These are phyloP conservation scores for Smithornis capensis DNA, from an alignment of 2,113 vertebrate genomes.

Conservation along the genomic window DNA sequence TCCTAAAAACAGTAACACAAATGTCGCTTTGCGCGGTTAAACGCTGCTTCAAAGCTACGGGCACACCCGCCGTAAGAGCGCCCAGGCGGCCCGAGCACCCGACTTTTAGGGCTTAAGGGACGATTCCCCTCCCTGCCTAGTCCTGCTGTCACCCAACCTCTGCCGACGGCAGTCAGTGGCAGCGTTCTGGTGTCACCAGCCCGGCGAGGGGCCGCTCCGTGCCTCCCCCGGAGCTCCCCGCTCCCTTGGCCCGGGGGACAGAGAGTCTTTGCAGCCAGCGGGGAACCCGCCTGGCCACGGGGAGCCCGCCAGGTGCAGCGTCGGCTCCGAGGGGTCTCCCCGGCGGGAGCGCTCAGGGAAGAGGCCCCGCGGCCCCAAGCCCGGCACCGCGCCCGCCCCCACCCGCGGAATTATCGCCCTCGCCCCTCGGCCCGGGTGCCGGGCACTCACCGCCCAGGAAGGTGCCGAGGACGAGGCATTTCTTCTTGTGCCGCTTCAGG, in stretches of 20 bases:
- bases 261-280: background rate
- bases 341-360: background rate
- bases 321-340: background rate
- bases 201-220: too few relatives aligned
- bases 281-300: background rate
- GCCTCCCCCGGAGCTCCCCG: background rate
- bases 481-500: slow-evolving; percentile 91
- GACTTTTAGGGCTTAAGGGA: rapidly evolving
- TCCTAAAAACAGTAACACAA: rapidly evolving
- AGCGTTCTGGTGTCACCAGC: rapidly evolving
- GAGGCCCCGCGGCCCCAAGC: background rate
- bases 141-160: rapidly evolving
- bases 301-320: background rate
- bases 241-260: background rate
- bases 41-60: rapidly evolving
- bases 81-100: rapidly evolving
- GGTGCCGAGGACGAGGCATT: slow-evolving; percentile 87
- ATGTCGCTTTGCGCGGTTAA: rapidly evolving
- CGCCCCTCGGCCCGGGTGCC: background rate
- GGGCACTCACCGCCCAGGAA: slow-evolving; percentile 84
- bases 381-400: too few relatives aligned
- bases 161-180: rapidly evolving
- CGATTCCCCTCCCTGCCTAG: rapidly evolving
- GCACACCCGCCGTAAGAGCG: rapidly evolving
- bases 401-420: rapidly evolving